Evolutionary conservation across 2,113 vertebrate genomes (phyloP), one percentile per base, ranked within the genome.

Genomic region (Chionodraco myersi): DNA sequence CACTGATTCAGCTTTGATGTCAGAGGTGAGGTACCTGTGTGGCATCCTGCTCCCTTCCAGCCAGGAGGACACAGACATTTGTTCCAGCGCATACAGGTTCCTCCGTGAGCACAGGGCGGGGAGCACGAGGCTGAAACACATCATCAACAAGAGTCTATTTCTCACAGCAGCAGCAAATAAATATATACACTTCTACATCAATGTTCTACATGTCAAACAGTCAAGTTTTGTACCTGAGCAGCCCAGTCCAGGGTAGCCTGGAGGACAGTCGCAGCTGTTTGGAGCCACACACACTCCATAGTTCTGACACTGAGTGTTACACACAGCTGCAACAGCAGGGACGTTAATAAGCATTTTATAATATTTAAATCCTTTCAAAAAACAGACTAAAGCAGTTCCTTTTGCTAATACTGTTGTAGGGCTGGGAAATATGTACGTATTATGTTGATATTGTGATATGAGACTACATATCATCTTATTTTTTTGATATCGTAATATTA

Each of bases 61-160:
- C 95, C 95, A 8, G 88, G 57, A 21, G 77, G 86, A 86, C 95
- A 96, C 44, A 92, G 68, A 82, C 95, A 96, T 63, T 85, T 91
- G 84, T 96, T 93, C 93, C 93, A 95, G 51, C 95, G 92, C 94
- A 96, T 95, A 16, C 95, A 96, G 34, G 88, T 90, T 0, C 95
- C 95, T 60, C 95, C 95, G 2, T 95, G 94, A 54, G 94, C 94
- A 59, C 95, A 96, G 26, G 94, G 95, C 0, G 95, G 95, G 6
- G 93, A 94, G 77, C 95, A 96, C 87, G 94, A 94, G 57, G 95
- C 95, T 96, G 76, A 60, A 90, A 92, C 45, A 86, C 71, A 90
- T n/a, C 74, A 79, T 30, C 5, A 72, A 15, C 72, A 62, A 14
- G 10, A 1, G n/a, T 41, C 15, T 3, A 45, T 48, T 7, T 57